Evolutionary conservation across 2,797 vertebrate genomes (phyloP).

Genomic region (Passerculus sandwichensis): DNA sequence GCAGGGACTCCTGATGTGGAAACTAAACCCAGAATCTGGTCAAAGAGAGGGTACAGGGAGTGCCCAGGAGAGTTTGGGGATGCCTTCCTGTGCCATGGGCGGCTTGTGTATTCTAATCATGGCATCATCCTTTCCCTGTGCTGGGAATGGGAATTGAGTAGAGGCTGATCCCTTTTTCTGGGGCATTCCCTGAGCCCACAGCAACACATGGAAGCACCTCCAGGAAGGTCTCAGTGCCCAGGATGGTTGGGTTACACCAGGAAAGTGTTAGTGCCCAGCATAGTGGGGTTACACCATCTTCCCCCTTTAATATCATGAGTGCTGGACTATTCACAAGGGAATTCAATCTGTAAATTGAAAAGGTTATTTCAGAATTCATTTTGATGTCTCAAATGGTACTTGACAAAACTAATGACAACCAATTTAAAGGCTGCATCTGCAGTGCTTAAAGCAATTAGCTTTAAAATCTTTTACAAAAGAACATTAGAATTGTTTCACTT

Average conservation of each 20-base stretch:
- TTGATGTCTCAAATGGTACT: background rate
- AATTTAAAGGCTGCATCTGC: slow-evolving; percentile 15
- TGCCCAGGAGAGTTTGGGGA: background rate
- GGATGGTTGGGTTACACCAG: too few species aligned
- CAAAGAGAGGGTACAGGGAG: background rate
- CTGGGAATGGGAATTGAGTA: background rate
- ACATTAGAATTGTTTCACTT: background rate
- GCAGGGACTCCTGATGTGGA: background rate
- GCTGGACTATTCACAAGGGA: background rate
- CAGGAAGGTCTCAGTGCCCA: too few species aligned
- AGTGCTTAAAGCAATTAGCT: background rate
- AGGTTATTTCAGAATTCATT: background rate
- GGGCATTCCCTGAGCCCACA: background rate
- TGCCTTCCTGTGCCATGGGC: background rate
- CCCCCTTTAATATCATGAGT: background rate
- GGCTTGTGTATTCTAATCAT: too few species aligned
- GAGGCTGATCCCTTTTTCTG: background rate
- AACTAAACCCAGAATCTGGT: background rate
- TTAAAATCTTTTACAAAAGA: background rate
- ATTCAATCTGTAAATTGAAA: background rate
- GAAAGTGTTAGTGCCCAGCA: too few species aligned
- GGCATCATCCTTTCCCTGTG: background rate
- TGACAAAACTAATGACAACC: background rate
- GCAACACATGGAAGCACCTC: too few species aligned
- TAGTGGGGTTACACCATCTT: background rate